Evolutionary conservation across 2,113 vertebrate genomes (phyloP), one percentile per base, ranked within the genome.

Genomic region (Gallinago jamesoni): DNA sequence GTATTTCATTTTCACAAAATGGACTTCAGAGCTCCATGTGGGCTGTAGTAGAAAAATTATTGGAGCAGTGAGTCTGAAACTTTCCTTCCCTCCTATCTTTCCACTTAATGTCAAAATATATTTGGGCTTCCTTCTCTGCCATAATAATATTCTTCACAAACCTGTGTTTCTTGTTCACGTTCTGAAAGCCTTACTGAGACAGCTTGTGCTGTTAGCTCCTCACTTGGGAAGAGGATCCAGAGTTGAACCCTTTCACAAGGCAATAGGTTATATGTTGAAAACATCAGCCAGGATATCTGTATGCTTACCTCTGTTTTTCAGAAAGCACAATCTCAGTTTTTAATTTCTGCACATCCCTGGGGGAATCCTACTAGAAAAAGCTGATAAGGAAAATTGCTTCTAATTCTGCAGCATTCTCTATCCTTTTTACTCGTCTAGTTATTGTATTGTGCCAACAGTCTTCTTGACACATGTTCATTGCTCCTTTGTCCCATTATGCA

Each of bases 1-100:
- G 28, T 90, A 47, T 92, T 94, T 95, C 16, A 35, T 90, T 95
- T 95, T 84, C 64, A 59, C 30, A 69, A 22, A 90, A 78, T 0
- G 7, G 24, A 47, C 76, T 56, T 48, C 59, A 67, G 55, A 73
- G n/a, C 41, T 66, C 43, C 73, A 69, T 70, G 41, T 73, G 72
- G 72, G 28, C 67, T 93, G 18, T 37, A 59, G 55, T 39, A 74
- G 64, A 77, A 91, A 66, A 77, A 12, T 50, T 87, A 57, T 30
- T 88, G 67, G 62, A 87, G 69, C 74, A 25, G n/a, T 67, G 88
- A 19, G 48, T 41, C 50, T 20, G 53, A 86, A 43, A 55, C 37
- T 77, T 62, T 75, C 33, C 56, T 56, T 72, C 33, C 39, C 9
- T 33, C n/a, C 37, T 85, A 0, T 66, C 27, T 59, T 94, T 62